Conservation (phyloP, 2,888 invertebrate genomes). For the Morpho achilles region DNA sequence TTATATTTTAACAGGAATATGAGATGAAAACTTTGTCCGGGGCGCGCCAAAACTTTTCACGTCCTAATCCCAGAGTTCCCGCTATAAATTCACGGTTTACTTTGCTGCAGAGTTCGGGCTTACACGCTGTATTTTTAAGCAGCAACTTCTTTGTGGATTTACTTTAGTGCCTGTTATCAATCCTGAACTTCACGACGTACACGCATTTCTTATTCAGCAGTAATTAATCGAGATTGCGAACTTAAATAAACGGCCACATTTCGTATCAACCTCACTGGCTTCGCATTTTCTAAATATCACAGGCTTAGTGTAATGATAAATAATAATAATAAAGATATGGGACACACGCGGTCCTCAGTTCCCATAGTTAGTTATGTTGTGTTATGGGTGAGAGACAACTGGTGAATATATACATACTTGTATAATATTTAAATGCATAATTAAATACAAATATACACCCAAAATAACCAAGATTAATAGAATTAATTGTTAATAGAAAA, state of each 20-base stretch:
- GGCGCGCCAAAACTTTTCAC: conserved; percentile 56
- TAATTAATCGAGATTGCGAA: conserved; percentile 28
- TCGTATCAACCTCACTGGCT: conserved; percentile 26
- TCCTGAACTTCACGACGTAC: no score
- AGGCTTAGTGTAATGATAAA: no score
- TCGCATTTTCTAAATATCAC: conserved; percentile 31
- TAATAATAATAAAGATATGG: no score
- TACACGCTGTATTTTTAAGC: conserved; percentile 69
- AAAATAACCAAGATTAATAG: no score
- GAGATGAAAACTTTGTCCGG: conserved; percentile 64
- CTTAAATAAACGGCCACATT: conserved; percentile 22
- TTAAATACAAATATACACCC: no score
- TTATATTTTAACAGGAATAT: conserved; percentile 62
- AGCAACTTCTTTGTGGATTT: conserved; percentile 59
- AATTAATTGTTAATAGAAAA: no score
- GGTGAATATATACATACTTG: no score
- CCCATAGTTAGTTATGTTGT: no score
- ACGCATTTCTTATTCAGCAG: conserved; percentile 23
- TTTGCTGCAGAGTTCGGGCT: conserved; percentile 61
- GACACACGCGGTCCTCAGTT: no score
- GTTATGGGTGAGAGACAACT: no score
- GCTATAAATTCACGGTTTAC: conserved; percentile 72
- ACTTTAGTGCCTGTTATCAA: conserved; percentile 58
- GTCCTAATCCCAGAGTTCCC: conserved; percentile 64
- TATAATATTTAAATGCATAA: no score